Base-by-base conservation (phyloP, 2,113 vertebrate species). In the Zosterops lateralis region DNA sequence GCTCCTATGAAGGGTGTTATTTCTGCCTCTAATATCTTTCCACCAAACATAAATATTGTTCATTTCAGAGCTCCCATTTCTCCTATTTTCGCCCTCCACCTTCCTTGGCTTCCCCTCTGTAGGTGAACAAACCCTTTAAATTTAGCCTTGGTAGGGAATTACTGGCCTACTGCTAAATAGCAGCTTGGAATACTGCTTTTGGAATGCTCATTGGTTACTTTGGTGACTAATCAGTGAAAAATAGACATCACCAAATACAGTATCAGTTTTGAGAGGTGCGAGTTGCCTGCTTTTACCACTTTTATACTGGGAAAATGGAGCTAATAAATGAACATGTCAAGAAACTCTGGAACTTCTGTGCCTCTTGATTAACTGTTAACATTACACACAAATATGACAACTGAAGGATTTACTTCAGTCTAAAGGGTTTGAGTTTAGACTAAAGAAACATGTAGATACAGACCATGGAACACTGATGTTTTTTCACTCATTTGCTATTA, bases 381-480 rank as follows among this genome's bases (percentile, higher is more conserved):
- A 2, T 18, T 48, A 3, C 10, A 45, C 3, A 44, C 7, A 58
- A 40, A 54, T 22, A 40, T 62, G 32, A 14, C 26, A 90, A 21
- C 34, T 3, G 38, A 58, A 58, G 16, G 32, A 12, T 47, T 73
- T 65, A 24, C 18, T 56, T 47, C 11, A 9, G 3, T 56, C 17
- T 34, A 17, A 71, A 34, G 8, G 13, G 8, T 17, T 7, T 80
- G 20, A 9, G 13, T 54, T 83, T 77, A 53, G 34, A 31, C 14
- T 26, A 32, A 34, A 66, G 15, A 64, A 58, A 64, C 10, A 1
- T 51, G 1, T 40, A 26, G 0, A 1, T 26, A 12, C 6, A 26
- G 68, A 42, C 8, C 4, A 61, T 29, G 10, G 20, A 66, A 61
- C 13, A 18, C 1, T 38, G 18, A 18, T 54, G 10, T 0, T 6